Base-by-base conservation (phyloP, 2,888 invertebrate genomes). In the Lacanobia oleracea region DNA sequence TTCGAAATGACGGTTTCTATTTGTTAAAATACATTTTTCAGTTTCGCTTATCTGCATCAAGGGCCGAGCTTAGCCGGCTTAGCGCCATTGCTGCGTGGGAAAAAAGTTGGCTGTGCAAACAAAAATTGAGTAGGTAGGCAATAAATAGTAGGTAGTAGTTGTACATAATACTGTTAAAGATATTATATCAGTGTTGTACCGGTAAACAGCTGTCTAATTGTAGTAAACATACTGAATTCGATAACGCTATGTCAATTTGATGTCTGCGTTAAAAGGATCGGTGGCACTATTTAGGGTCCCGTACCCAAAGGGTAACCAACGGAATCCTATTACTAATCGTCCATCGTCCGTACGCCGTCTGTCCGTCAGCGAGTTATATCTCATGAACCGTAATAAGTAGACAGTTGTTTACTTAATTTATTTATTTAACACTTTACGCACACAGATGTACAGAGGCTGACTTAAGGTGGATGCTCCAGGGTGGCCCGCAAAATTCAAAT, bases 81-180 rank as follows among this genome's bases (percentile, higher is more conserved):
- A 61, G 48, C 62, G 53, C 62, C 61, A 43, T 50, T 27, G 56
- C 21, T 63, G n/a, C 82, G 77, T 77, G 77, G 77, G 77, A 77
- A 77, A 62, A 74, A 81, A 76, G 8, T 68, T 18, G 2, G 23
- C 6, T 50, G 37, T 50, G 82, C 68, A 77, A 77, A 77, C 80
- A 62, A 45, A 43, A 1, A 45, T 45, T 40, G 1, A 54, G 33
- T 54, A 23, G 18, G 23, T 27, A 74, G 12, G 12, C 27, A 54
- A 23, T 50, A 43, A 62, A 18, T 37, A 60, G 45, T 69, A 73
- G 21, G n/a, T 37, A 27, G 12, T 56, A 33, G 33, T 56, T 77
- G 51, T 72, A 64, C 16, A n/a, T 50, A 33, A 33, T 53, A 62
- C 16, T 61, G 54, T 37, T 5, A 14, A 57, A 51, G 33, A 51